A percentile compares a stretch with the other conserved stretches of the same genome.
Evolutionary conservation across 2,797 vertebrate genomes (phyloP).

Genomic region (Malurus leucopterus): DNA sequence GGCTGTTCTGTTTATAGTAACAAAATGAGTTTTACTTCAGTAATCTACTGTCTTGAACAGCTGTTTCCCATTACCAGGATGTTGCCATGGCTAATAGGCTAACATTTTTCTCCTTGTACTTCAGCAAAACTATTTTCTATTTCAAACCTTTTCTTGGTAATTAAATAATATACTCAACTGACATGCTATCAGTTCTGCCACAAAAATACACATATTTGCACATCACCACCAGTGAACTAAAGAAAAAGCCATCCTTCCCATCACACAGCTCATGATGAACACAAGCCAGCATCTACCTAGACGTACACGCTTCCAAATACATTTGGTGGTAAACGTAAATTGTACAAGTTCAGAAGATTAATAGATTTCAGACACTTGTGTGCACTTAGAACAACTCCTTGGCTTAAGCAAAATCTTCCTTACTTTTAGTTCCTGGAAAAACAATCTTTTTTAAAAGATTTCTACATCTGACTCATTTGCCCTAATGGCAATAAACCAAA

Average conservation of each 20-base stretch:
- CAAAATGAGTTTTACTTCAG: constrained; percentile 40
- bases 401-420: background rate
- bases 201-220: background rate
- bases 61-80: constrained; percentile 23
- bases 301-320: background rate
- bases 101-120: constrained; percentile 1
- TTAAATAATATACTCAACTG: background rate
- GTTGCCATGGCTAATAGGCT: constrained; percentile 36
- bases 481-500: background rate
- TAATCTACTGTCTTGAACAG: constrained; percentile 16
- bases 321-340: background rate
- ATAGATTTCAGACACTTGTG: background rate
- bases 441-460: background rate
- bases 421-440: background rate
- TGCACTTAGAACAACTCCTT: background rate
- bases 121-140: constrained; percentile 5
- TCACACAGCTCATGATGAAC: background rate
- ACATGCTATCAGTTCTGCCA: background rate
- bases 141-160: background rate
- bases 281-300: background rate
- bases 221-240: background rate
- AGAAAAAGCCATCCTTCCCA: background rate
- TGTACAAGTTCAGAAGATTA: background rate
- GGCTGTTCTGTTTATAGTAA: constrained; percentile 52
- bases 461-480: background rate